phyloP scores from a whole-genome alignment of 2,888 invertebrate genomes.

The Parnassius smintheus region DNA sequence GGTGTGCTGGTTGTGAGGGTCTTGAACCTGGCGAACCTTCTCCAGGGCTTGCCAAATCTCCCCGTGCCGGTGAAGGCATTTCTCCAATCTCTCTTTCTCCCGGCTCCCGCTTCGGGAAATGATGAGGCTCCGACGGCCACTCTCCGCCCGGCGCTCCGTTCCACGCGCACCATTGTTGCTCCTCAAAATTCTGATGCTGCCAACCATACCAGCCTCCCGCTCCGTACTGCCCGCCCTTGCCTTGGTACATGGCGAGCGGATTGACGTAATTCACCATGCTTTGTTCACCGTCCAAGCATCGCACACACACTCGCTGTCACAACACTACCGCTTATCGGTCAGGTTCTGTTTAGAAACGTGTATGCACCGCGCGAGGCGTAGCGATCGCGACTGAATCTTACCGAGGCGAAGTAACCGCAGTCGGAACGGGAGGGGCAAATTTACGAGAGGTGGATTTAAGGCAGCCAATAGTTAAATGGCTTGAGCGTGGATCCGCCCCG shows the following conservation, averaged over 20 bases:
- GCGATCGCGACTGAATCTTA: constrained; percentile 60
- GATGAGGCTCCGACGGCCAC: constrained; percentile 74
- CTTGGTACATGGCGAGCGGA: constrained; percentile 85
- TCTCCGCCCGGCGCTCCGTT: constrained; percentile 74
- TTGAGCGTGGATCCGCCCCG: constrained; percentile 34
- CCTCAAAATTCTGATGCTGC: constrained; percentile 78
- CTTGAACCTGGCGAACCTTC: constrained; percentile 76
- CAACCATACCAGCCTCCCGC: constrained; percentile 74
- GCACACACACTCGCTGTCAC: constrained; percentile 74
- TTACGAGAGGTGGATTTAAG: constrained; percentile 44
- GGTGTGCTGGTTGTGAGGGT: constrained; percentile 77
- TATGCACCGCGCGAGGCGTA: constrained; percentile 53
- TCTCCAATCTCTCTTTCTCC: constrained; percentile 68
- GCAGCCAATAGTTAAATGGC: constrained; percentile 51
- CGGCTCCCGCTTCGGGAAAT: constrained; percentile 70
- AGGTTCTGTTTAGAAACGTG: constrained; percentile 36
- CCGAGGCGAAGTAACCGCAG: constrained; percentile 32
- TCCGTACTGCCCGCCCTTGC: constrained; percentile 80
- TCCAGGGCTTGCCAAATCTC: constrained; percentile 80
- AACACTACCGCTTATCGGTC: constrained; percentile 51
- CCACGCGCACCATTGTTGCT: constrained; percentile 81
- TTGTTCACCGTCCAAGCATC: constrained; percentile 75
- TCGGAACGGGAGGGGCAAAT: constrained; percentile 34
- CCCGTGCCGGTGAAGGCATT: constrained; percentile 73
- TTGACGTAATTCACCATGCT: constrained; percentile 89